These are phyloP conservation scores for Stigmatopora argus DNA, from an alignment of 2,113 vertebrate species.

Conservation along the genomic window DNA sequence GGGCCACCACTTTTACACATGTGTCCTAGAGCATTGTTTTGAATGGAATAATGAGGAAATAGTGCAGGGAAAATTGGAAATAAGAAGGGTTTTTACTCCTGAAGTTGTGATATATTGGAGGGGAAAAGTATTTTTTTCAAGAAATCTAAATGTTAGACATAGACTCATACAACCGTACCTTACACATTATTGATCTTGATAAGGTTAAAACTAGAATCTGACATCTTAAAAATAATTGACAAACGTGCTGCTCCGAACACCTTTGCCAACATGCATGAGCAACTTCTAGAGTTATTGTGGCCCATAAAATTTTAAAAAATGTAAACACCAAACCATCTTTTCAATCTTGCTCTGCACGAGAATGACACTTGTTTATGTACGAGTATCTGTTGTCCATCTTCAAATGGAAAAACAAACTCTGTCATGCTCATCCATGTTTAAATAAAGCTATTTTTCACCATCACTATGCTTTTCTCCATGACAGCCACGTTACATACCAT, in stretches of 20 bases:
- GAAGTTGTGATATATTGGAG: too few species aligned
- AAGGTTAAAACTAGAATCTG: too few species aligned
- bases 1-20: too few species aligned
- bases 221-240: background rate
- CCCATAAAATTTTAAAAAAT: background rate
- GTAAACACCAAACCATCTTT: background rate
- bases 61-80: too few species aligned
- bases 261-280: background rate
- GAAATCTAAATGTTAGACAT: too few species aligned
- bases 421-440: constrained; percentile 31
- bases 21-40: too few species aligned
- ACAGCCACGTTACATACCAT: constrained; percentile 16
- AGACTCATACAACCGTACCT: too few species aligned
- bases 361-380: background rate
- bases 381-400: constrained; percentile 20
- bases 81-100: too few species aligned
- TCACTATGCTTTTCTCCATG: constrained; percentile 10
- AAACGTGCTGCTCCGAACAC: background rate
- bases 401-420: constrained; percentile 27
- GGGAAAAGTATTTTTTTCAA: too few species aligned
- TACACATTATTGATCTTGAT: too few species aligned
- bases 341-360: background rate
- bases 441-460: constrained; percentile 32
- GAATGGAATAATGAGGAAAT: too few species aligned
- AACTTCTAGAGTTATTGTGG: background rate